A percentile compares a stretch with the other conserved stretches of the same genome.
These are phyloP conservation scores for Odontothrips loti DNA, from an alignment of 2,888 invertebrate species.

Conservation along the genomic window DNA sequence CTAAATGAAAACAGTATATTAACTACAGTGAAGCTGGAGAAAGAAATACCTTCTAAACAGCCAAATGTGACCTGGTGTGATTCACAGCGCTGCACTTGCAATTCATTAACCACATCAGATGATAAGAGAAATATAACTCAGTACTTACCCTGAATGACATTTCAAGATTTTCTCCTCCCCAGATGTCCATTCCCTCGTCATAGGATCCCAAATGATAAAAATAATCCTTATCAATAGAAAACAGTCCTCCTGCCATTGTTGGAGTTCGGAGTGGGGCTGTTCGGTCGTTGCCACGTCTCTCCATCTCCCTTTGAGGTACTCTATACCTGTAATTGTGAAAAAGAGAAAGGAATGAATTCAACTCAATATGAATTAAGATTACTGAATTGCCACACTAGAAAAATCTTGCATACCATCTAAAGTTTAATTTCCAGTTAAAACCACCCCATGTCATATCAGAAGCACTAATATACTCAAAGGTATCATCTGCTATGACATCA, in stretches of 20 bases:
- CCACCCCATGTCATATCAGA: slow-evolving; percentile 99
- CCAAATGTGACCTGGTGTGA: no score
- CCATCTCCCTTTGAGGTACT: slow-evolving; percentile 95
- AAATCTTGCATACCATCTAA: slow-evolving; percentile 73
- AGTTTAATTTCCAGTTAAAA: slow-evolving; percentile 99
- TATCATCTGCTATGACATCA: slow-evolving; percentile 97
- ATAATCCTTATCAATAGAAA: slow-evolving; percentile 91
- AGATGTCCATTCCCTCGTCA: slow-evolving; percentile 99
- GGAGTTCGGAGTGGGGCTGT: slow-evolving; percentile 91
- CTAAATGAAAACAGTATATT: no score
- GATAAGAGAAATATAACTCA: no score
- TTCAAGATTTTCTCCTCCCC: slow-evolving; percentile 95
- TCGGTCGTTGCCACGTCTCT: slow-evolving; percentile 85
- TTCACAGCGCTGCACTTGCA: no score
- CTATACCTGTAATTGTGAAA: slow-evolving; percentile 67
- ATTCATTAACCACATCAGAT: no score
- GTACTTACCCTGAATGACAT: slow-evolving; percentile 85
- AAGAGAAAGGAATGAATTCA: slow-evolving; percentile 19
- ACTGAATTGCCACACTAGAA: slow-evolving; percentile 30
- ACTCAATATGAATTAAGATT: slow-evolving; percentile 29
- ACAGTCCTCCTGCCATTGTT: slow-evolving; percentile 97
- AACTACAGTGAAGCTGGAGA: neutral
- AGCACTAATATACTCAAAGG: slow-evolving; percentile 97
- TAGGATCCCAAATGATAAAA: slow-evolving; percentile 98
- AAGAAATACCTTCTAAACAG: neutral